Evolutionary conservation across 2,797 vertebrate genomes (phyloP).

Genomic region (Hemitrygon akajei): DNA sequence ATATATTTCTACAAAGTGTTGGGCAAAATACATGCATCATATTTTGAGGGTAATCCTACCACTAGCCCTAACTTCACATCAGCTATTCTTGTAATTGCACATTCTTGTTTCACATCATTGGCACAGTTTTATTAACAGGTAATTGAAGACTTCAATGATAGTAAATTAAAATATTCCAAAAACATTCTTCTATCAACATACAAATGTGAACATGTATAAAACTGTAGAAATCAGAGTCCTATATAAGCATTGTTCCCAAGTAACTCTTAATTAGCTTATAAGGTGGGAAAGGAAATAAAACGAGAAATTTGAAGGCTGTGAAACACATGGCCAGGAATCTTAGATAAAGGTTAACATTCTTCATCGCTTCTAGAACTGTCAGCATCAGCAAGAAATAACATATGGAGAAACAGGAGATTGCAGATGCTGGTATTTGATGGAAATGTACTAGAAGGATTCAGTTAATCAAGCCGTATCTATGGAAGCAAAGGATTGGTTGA

Average conservation of each 20-base stretch:
- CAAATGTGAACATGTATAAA: background rate
- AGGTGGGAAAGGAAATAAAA: too few species aligned
- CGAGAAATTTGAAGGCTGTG: background rate
- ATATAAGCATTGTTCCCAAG: too few species aligned
- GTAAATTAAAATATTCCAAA: too few species aligned
- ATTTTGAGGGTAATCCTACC: background rate
- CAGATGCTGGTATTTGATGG: too few species aligned
- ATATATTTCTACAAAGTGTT: background rate
- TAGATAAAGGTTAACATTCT: background rate
- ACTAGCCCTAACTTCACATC: background rate
- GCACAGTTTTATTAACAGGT: background rate
- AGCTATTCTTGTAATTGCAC: background rate
- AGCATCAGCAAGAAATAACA: background rate
- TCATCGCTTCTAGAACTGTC: background rate
- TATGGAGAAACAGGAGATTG: too few species aligned
- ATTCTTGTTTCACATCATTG: background rate
- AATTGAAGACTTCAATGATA: too few species aligned
- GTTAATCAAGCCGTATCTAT: too few species aligned
- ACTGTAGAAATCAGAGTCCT: background rate
- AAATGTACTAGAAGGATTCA: too few species aligned
- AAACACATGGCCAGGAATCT: background rate
- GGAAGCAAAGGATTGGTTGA: too few species aligned
- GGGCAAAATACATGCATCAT: background rate
- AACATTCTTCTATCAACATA: too few species aligned
- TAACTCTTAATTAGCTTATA: too few species aligned